Evolutionary conservation across 2,113 vertebrate species (phyloP), one percentile per base, ranked within the genome.

Genomic region (Vulpes lagopus): DNA sequence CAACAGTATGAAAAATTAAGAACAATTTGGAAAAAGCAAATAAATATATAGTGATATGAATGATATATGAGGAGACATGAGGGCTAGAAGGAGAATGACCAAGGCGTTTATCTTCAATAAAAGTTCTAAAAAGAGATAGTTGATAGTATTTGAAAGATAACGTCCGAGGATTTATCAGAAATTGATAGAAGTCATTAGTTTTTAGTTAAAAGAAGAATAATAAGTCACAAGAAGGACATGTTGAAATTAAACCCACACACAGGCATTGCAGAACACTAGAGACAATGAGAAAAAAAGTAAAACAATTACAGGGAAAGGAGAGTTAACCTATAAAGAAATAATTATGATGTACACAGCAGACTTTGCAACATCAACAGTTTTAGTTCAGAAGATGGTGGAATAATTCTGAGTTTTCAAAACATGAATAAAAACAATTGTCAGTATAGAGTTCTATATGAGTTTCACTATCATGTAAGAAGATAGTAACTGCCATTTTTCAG

Each of bases 381-480:
- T 88, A 76, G 23, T 8, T 76, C 38, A 92, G 16, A 49, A 91
- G 32, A 53, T 2, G 59, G 22, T 69, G 32, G 32, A 91, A 87
- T 81, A 59, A 80, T 57, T 60, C 49, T 69, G 15, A 82, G 38
- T 73, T 49, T 84, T 95, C 65, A 84, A 89, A 96, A 92, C 55
- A 17, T 73, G 5, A 20, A 19, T 53, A 69, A 83, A 92, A 43
- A 22, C 82, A 71, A 69, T n/a, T 76, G 20, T 62, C 78, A 78
- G 78, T 53, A 8, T 7, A 57, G 25, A 81, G 9, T 73, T 85
- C 38, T 71, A 19, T 59, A 76, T 55, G 35, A 57, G 38, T 53
- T 95, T 55, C 16, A 64, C 22, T 95, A 51, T 84, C 27, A 76
- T 43, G 76, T 92, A 38, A 67, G n/a, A 91, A 81, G 81, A n/a